Evolutionary conservation across 1,140 invertebrate genomes (phyloP).

Genomic region (Temnothorax nylanderi): DNA sequence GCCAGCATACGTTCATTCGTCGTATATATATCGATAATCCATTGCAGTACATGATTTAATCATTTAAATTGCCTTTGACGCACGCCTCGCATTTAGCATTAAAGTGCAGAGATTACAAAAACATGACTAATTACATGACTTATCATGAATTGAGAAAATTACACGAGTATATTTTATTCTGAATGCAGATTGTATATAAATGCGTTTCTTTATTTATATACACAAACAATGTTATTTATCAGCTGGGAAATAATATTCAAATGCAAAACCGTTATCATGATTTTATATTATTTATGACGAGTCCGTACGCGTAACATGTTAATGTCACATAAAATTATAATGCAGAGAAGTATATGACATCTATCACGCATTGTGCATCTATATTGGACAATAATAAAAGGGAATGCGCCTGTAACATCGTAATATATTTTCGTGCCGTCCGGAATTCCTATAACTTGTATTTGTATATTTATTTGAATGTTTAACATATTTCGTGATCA

Average conservation of each 20-base stretch:
- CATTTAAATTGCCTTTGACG: background rate
- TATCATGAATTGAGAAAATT: background rate
- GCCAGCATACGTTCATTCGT: constrained; percentile 12
- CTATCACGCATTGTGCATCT: constrained; percentile 64
- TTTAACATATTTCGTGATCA: constrained; percentile 68
- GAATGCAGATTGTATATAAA: background rate
- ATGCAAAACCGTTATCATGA: background rate
- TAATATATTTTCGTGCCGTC: constrained; percentile 57
- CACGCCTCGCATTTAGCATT: background rate
- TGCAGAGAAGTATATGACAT: constrained; percentile 35
- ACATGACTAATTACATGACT: background rate
- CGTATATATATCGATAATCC: background rate
- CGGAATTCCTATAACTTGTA: constrained; percentile 64
- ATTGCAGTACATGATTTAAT: constrained; percentile 21
- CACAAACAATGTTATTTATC: constrained; percentile 8
- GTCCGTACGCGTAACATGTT: constrained; percentile 4
- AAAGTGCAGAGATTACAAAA: constrained; percentile 5
- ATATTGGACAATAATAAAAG: constrained; percentile 70
- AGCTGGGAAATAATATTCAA: background rate
- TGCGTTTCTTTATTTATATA: background rate
- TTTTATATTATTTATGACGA: background rate
- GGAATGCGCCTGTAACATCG: constrained; percentile 24
- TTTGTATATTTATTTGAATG: constrained; percentile 68
- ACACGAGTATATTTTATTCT: background rate
- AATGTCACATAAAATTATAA: constrained; percentile 37